Evolutionary conservation across 2,113 vertebrate genomes (phyloP), one percentile per base, ranked within the genome.

Genomic region (Nettapus auritus): DNA sequence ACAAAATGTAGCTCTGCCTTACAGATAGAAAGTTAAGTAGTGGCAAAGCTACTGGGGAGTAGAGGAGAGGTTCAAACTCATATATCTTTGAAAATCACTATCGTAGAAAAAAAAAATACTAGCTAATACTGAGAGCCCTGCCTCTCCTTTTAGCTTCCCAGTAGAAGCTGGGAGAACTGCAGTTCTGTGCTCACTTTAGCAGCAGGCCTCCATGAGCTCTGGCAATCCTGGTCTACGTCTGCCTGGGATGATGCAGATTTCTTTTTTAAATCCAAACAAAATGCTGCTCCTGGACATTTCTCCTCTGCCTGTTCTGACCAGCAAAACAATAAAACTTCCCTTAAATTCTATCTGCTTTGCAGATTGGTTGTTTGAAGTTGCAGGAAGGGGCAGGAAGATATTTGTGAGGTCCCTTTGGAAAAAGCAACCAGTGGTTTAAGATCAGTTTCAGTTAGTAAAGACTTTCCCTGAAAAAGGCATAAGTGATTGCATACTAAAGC

Each of bases 141-240:
- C 1, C 18, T 78, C 33, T 26, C 3, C 6, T 83, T 53, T 74
- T 81, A 57, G 11, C 29, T 81, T 80, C 14, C 6, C n/a, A 25
- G 8, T 7, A 66, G 40, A 57, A 69, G 2, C 17, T 77, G 28
- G 6, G 40, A 86, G 8, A 62, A n/a, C 18, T 68, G 16, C 2
- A 26, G 0, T 48, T 88, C 8, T 80, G 2, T 95, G 64, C 7
- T 70, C 4, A 13, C 3, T 34, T 89, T 68, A 50, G 14, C 3
- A 3, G 9, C 3, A 82, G 9, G 8, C 15, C 5, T 60, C 21
- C 26, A 53, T 0, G 1, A 73, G 6, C 5, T 52, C 22, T 63
- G 42, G 11, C 8, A 89, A 68, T 28, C 25, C 20, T 13, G 46
- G 9, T 21, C 8, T 34, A 56, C 38, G 0, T 62, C 29, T 85